Conservation (phyloP, 1,140 invertebrate genomes). For the Panonychus citri region DNA sequence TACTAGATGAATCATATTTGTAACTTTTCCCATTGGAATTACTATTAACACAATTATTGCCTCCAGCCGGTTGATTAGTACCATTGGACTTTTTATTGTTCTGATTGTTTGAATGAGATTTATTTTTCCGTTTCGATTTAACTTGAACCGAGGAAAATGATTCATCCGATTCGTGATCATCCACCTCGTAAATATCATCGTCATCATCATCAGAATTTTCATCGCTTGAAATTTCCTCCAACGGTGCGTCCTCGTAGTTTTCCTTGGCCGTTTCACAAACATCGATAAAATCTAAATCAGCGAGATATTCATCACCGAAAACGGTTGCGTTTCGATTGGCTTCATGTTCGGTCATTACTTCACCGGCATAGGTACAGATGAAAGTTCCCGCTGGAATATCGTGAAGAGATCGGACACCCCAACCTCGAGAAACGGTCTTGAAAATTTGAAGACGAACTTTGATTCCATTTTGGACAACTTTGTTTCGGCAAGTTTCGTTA, state of each 20-base stretch:
- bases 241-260: not conserved
- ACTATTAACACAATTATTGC: too few species aligned
- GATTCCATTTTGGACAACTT: constrained; percentile 58
- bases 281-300: constrained; percentile 76
- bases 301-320: constrained; percentile 37
- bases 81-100: too few species aligned
- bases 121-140: not conserved
- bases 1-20: too few species aligned
- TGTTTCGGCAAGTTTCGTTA: constrained; percentile 44
- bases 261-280: constrained; percentile 20
- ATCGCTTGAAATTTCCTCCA: not conserved
- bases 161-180: not conserved
- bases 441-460: constrained; percentile 1
- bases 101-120: not conserved
- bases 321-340: constrained; percentile 53
- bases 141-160: too few species aligned
- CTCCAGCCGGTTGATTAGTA: too few species aligned
- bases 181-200: not conserved
- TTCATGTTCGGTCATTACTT: constrained; percentile 74
- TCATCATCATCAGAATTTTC: not conserved
- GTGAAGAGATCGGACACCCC: constrained; percentile 64
- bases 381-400: constrained; percentile 3
- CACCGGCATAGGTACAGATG: constrained; percentile 62
- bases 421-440: constrained; percentile 31
- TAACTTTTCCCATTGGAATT: not conserved